Evolutionary conservation across 2,888 invertebrate species (phyloP), one percentile per base, ranked within the genome.

Genomic region (Meghimatium bilineatum): DNA sequence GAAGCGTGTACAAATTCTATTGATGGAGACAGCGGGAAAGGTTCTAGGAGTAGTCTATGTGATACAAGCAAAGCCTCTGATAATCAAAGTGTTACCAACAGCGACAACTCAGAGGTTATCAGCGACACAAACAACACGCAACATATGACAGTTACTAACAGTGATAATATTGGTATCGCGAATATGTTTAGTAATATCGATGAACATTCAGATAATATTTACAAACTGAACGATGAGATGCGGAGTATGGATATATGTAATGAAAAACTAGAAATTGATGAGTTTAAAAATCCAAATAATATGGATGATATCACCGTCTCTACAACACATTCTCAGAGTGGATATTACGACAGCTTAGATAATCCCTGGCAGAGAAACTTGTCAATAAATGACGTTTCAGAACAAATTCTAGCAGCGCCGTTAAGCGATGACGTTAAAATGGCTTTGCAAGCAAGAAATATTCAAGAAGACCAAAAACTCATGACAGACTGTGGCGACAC

Each of bases 371-470:
- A 85, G 34, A 83, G 66, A 29, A 75, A 71, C 52, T 32, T 56
- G 20, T 49, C 83, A 6, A 10, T 56, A 6, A 74, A 80, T 32
- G 79, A 80, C 1, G 72, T 83, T 2, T 82, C 84, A 0, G 82
- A 87, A 34, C 75, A 66, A 3, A 83, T 86, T 67, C 17, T 83
- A 63, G 52, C 83, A 6, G 84, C 85, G 6, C 80, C 86, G 0
- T 44, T 85, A 32, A 75, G 78, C 66, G 86, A 85, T 60, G 85
- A 87, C 52, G 74, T 85, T 29, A 88, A 87, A 67, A 75, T 85
- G 52, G 86, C 82, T 14, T 29, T 85, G 69, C 83, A 80, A 69
- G 77, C 85, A n/a, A 56, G 72, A 32, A 83, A 78, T n/a, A 63
- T 74, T 20, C 56, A 78, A 2, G 83, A 76, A 52, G 67, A 66